Evolutionary conservation across 2,797 vertebrate species (phyloP), one percentile per base, ranked within the genome.

Genomic region (Adrianichthys oophorus): DNA sequence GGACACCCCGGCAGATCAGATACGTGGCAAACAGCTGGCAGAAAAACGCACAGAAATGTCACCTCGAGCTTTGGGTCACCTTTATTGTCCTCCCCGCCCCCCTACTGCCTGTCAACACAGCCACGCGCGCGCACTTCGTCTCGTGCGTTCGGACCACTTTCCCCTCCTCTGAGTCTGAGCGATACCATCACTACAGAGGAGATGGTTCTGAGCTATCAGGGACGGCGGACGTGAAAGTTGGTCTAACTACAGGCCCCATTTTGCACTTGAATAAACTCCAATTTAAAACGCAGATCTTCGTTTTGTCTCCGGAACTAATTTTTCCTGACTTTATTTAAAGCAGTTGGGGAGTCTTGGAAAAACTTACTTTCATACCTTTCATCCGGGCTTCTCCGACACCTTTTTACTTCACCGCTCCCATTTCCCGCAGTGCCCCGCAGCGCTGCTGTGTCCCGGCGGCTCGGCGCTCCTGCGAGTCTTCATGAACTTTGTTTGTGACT

Each of bases 331-430:
- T 37, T 37, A 10, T 13, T 37, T 37, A 10, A 37, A 15, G 16
- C 7, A 21, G 15, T 24, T 48, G 6, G 4, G 0, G 2, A 0
- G 24, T 46, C 52, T 48, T 3, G 0, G 17, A 53, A 15, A 18
- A 29, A 84, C 79, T 85, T 82, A 88, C 88, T 85, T 82, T 66
- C 45, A 60, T 68, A 74, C 32, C 66, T 47, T 76, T 74, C 56
- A 59, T 66, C 70, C 68, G 59, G 54, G 67, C 65, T 57, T 74
- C 65, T 62, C 70, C 52, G 46, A 16, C 18, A 26, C 49, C 47
- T 37, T 63, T 72, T 88, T 80, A 88, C 83, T 89, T 86, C 75
- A 86, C 83, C 65, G 83, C 78, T 83, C 80, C 85, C 82, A 87
- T 90, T 61, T 78, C 65, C 26, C 51, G 32, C 32, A 40, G 58